Evolutionary conservation across 1,140 invertebrate genomes (phyloP), one percentile per base, ranked within the genome.

Genomic region (Hyles euphorbiae): DNA sequence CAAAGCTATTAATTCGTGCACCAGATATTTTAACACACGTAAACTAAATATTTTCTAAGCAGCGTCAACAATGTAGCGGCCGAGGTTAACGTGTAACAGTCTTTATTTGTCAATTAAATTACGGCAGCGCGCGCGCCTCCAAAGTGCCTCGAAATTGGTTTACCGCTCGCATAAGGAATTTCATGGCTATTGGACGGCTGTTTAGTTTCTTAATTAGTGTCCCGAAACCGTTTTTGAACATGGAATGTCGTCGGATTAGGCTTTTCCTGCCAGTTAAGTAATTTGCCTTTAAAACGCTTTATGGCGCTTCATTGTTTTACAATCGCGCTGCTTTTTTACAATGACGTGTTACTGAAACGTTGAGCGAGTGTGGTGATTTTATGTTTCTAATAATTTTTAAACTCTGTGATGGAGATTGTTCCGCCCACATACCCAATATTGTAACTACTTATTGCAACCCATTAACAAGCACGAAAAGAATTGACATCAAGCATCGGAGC

Each of bases 121-220:
- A 76, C 68, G 68, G 58, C 66, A 70, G 66, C 69, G 69, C 64
- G 70, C 77, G 65, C 70, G 73, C 76, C 65, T 71, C 68, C 56
- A 76, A 78, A 82, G 74, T 81, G 72, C 66, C 65, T 76, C 67
- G 68, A 74, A 82, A 84, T 84, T 77, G 70, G 74, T 84, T 85
- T 83, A 73, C 67, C 76, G 68, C 74, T 73, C 65, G 49, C 70
- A 76, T 79, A 82, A 80, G 81, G 80, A 82, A 83, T 84, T 87
- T 83, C 76, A 79, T 81, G 72, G 78, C 68, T 78, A 74, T 83
- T 79, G 72, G 67, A 70, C 40, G 60, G 67, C 76, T 86, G 74
- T 83, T 84, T 82, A 78, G 67, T 64, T 72, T 76, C 68, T 79
- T 84, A 87, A 87, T 84, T 84, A 84, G 77, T 77, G 66, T 55